These are phyloP conservation scores for Eupithecia centaureata DNA, from an alignment of 2,888 invertebrate genomes.

Conservation along the genomic window DNA sequence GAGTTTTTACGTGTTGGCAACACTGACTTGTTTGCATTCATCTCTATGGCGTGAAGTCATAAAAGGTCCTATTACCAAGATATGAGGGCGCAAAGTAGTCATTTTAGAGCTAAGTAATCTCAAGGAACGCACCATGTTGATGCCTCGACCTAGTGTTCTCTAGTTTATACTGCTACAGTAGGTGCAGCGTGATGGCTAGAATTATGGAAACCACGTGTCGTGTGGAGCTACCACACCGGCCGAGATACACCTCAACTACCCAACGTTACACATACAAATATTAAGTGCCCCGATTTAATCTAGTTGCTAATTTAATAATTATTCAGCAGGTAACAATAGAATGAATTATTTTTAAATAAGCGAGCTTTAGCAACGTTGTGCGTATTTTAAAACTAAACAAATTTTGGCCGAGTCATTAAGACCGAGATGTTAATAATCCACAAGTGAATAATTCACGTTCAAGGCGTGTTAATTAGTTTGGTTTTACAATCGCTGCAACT, in stretches of 20 bases:
- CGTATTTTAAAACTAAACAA: conserved; percentile 7
- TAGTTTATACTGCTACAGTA: neutral
- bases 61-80: neutral
- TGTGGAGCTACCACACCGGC: conserved; percentile 9
- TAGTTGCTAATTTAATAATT: neutral
- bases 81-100: conserved; percentile 39
- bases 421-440: neutral
- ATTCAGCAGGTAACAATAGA: neutral
- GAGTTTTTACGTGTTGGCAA: neutral
- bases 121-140: conserved; percentile 5
- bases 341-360: neutral
- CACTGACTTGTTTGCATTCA: neutral
- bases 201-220: neutral
- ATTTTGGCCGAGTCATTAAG: neutral
- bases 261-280: conserved; percentile 1
- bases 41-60: neutral
- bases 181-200: neutral
- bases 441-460: neutral
- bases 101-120: conserved; percentile 34
- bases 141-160: conserved; percentile 18
- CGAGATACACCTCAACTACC: conserved; percentile 15
- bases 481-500: conserved; percentile 3
- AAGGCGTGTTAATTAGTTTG: conserved; percentile 3
- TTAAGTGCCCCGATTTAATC: conserved; percentile 19
- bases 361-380: neutral